These are phyloP conservation scores for Psilanteris sp. DNA, from an alignment of 1,140 invertebrate genomes.

Conservation along the genomic window DNA sequence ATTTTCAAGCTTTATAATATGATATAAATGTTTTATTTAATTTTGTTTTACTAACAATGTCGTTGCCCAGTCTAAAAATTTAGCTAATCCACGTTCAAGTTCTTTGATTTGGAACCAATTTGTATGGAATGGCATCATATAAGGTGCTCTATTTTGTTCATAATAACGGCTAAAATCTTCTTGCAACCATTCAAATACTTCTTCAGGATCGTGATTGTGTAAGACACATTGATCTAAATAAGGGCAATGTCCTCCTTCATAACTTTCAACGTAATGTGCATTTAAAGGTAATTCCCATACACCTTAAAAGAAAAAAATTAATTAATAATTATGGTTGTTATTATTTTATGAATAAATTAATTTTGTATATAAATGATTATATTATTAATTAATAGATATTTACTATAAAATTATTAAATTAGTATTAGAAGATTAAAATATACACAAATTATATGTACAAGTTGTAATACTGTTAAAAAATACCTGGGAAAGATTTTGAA, in stretches of 20 bases:
- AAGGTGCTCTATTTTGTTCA: slow-evolving; percentile 92
- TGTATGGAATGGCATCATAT: slow-evolving; percentile 96
- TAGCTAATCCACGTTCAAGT: slow-evolving; percentile 89
- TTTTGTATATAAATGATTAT: too few relatives aligned
- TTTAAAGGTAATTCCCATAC: slow-evolving; percentile 97
- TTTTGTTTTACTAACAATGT: slow-evolving; percentile 84
- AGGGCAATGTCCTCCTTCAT: slow-evolving; percentile 94
- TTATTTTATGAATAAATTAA: too few relatives aligned
- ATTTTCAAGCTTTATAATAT: too few relatives aligned
- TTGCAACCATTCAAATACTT: slow-evolving; percentile 93
- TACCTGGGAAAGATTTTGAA: slow-evolving; percentile 92
- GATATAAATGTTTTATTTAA: too few relatives aligned
- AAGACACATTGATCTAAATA: slow-evolving; percentile 96
- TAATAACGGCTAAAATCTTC: slow-evolving; percentile 94
- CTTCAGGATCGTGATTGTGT: slow-evolving; percentile 91
- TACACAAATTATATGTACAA: too few relatives aligned
- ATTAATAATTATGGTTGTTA: slow-evolving; percentile 2
- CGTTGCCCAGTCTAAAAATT: slow-evolving; percentile 91
- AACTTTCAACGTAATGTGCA: slow-evolving; percentile 92
- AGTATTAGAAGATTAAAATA: too few relatives aligned
- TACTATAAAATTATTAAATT: too few relatives aligned
- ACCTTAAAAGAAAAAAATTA: too few relatives aligned
- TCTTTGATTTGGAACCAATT: slow-evolving; percentile 97
- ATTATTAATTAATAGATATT: too few relatives aligned
- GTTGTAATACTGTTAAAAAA: too few relatives aligned